Conservation (phyloP, 2,113 vertebrate species). For the Xyrauchen texanus region DNA sequence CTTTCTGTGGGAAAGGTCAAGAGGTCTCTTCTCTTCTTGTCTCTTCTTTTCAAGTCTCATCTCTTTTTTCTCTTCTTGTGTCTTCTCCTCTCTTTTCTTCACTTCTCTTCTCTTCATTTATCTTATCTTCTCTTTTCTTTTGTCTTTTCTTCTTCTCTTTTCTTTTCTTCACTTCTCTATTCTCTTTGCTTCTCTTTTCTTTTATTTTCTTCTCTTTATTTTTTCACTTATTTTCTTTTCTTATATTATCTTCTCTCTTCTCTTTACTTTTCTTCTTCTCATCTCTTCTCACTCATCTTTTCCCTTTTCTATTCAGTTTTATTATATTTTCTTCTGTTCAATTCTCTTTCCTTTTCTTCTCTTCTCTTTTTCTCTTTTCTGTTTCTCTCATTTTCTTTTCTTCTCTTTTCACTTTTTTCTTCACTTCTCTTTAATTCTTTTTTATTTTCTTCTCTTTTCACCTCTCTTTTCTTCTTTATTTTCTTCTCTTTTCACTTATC, state of each 20-base stretch:
- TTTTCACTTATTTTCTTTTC: neutral
- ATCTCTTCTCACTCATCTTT: too few species aligned
- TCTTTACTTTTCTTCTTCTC: slow-evolving; percentile 2
- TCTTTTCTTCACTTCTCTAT: neutral
- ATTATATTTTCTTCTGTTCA: neutral
- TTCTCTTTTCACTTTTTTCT: neutral
- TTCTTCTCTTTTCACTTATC: neutral
- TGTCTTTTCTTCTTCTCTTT: neutral
- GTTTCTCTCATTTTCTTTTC: slow-evolving; percentile 26
- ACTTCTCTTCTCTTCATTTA: too few species aligned
- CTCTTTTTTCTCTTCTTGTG: too few species aligned
- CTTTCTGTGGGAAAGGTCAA: neutral
- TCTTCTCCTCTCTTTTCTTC: too few species aligned
- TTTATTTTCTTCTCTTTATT: neutral
- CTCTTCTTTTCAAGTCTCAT: too few species aligned
- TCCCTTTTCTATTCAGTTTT: too few species aligned
- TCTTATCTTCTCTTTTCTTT: neutral
- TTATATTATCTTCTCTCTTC: too few species aligned
- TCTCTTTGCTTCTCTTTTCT: too few species aligned
- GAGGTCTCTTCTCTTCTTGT: neutral
- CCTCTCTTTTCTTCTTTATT: too few species aligned
- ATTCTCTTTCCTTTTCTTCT: neutral
- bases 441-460: neutral
- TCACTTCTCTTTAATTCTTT: too few species aligned
- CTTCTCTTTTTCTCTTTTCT: neutral